A percentile compares a stretch with the other conserved stretches of the same genome.
Evolutionary conservation across 1,140 invertebrate species (phyloP).

Genomic region (Achroia grisella): DNA sequence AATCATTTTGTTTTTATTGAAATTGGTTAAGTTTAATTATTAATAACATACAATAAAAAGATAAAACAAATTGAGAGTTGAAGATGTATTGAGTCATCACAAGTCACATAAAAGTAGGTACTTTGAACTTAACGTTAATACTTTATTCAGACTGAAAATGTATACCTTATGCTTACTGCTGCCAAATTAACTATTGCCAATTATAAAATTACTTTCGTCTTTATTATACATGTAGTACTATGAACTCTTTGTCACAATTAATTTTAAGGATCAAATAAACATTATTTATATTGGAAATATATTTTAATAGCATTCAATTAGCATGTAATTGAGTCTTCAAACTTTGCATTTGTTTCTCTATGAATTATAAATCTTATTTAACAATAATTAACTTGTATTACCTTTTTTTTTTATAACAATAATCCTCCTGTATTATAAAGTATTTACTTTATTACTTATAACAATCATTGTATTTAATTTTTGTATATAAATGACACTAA

Average conservation of each 20-base stretch:
- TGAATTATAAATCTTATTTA: too few relatives aligned
- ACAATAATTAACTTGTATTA: constrained; percentile 9
- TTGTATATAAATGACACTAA: constrained; percentile 68
- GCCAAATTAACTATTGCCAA: constrained; percentile 31
- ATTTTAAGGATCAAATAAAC: too few relatives aligned
- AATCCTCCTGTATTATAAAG: constrained; percentile 29
- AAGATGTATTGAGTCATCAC: not conserved
- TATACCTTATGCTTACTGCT: constrained; percentile 26
- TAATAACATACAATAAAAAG: too few relatives aligned
- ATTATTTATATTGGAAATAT: too few relatives aligned
- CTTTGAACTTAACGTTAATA: not conserved
- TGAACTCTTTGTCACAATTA: too few relatives aligned
- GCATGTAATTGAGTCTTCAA: too few relatives aligned
- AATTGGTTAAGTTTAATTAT: too few relatives aligned
- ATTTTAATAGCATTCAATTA: too few relatives aligned
- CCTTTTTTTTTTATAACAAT: constrained; percentile 8
- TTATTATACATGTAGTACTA: too few relatives aligned
- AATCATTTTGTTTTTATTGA: too few relatives aligned
- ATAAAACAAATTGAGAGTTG: too few relatives aligned
- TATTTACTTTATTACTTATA: constrained; percentile 35
- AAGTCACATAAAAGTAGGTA: constrained; percentile 6
- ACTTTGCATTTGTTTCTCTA: too few relatives aligned
- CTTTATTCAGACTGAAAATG: constrained; percentile 21
- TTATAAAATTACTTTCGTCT: constrained; percentile 5
- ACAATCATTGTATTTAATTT: constrained; percentile 58